Percentiles rank a stretch among this genome's conserved stretches.
phyloP scores from a whole-genome alignment of 1,140 invertebrate species.

The Drosophila auraria region DNA sequence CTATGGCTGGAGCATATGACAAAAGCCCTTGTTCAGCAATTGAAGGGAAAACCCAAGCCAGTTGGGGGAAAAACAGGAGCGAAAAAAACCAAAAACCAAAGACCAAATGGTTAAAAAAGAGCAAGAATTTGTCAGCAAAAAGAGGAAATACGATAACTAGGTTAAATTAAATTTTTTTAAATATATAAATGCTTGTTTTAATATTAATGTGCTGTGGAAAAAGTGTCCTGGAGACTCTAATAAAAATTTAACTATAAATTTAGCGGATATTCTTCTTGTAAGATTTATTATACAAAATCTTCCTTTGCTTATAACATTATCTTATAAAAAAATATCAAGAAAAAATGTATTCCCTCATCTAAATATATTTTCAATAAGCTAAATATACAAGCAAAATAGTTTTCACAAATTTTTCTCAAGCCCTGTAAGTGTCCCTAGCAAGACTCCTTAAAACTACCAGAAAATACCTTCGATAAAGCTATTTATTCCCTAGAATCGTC shows the following conservation, averaged over 20 bases:
- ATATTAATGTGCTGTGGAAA: too few species aligned
- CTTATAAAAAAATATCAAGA: too few species aligned
- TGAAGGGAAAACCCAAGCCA: conserved; percentile 22
- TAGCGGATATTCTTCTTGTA: too few species aligned
- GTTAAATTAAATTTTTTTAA: too few species aligned
- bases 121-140: background rate
- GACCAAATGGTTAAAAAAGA: background rate
- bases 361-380: background rate
- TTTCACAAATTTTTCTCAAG: background rate
- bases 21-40: conserved; percentile 35
- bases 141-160: background rate
- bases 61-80: background rate
- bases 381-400: too few species aligned
- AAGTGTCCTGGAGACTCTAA: too few species aligned
- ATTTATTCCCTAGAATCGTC: background rate
- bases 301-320: too few species aligned
- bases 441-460: background rate
- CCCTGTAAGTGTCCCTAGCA: background rate
- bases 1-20: conserved; percentile 35
- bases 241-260: too few species aligned
- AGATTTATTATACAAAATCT: too few species aligned
- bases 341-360: background rate
- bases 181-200: too few species aligned
- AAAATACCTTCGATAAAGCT: background rate
- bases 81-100: background rate